phyloP scores from a whole-genome alignment of 2,797 vertebrate species.

The Myripristis murdjan region DNA sequence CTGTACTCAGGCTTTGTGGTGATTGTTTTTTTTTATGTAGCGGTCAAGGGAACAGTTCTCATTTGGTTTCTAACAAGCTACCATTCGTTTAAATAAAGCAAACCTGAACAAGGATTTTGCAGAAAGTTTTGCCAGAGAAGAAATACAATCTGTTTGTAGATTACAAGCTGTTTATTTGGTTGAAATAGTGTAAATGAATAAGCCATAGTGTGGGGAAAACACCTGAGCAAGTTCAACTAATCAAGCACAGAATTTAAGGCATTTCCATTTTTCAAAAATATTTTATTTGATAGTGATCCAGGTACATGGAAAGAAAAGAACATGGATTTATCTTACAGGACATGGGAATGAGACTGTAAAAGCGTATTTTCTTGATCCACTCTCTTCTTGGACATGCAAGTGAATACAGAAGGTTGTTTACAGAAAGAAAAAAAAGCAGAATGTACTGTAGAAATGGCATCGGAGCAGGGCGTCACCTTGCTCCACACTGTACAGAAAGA shows the following conservation, averaged over 20 bases:
- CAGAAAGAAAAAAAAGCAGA: conserved; percentile 66
- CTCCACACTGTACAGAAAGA: conserved; percentile 81
- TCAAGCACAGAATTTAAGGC: conserved; percentile 39
- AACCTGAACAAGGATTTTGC: too few relatives aligned
- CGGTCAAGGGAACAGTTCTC: too few relatives aligned
- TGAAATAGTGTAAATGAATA: too few relatives aligned
- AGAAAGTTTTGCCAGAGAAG: too few relatives aligned
- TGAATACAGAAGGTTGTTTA: conserved; percentile 80
- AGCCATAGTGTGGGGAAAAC: too few relatives aligned
- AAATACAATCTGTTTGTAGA: too few relatives aligned
- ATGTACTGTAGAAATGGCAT: conserved; percentile 76
- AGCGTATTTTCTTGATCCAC: conserved; percentile 78
- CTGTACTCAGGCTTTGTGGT: too few relatives aligned
- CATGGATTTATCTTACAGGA: conserved; percentile 83
- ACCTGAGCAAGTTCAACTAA: too few relatives aligned
- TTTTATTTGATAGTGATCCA: conserved; percentile 88
- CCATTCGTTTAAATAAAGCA: too few relatives aligned
- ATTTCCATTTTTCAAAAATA: conserved; percentile 87
- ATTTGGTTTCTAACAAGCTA: too few relatives aligned
- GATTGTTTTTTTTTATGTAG: too few relatives aligned
- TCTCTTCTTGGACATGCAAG: conserved; percentile 84
- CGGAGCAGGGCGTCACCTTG: conserved; percentile 50
- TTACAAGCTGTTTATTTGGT: too few relatives aligned
- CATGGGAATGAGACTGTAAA: conserved; percentile 82
- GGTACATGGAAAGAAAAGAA: conserved; percentile 86